Evolutionary conservation across 64 coral and sea anemone species (phyloP).

Genomic region (Hydrozoanthus tunicans): DNA sequence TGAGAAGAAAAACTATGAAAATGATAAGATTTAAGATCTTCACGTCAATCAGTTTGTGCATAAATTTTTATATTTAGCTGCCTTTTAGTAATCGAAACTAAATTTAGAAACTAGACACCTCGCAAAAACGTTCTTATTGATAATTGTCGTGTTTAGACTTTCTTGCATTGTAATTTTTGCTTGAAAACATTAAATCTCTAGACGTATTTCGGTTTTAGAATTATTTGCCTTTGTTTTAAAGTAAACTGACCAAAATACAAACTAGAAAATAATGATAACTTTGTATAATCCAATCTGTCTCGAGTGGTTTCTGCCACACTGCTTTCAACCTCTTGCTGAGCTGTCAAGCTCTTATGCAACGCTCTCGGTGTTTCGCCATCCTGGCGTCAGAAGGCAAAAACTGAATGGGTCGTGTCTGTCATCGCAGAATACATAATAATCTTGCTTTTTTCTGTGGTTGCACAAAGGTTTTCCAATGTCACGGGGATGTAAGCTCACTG

Average conservation of each 20-base stretch:
- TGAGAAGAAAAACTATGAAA: too few relatives aligned
- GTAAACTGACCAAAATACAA: not conserved
- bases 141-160: too few relatives aligned
- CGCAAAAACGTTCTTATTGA: too few relatives aligned
- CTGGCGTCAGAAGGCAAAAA: not conserved
- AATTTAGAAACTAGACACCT: too few relatives aligned
- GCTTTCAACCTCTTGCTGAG: not conserved
- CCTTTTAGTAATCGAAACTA: too few relatives aligned
- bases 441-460: not conserved
- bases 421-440: not conserved
- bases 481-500: not conserved
- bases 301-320: constrained; percentile 1
- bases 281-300: not conserved
- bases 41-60: too few relatives aligned
- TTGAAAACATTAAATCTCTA: too few relatives aligned
- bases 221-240: too few relatives aligned
- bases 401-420: not conserved
- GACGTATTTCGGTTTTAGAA: too few relatives aligned
- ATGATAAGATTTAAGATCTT: too few relatives aligned
- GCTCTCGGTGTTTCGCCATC: not conserved
- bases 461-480: not conserved
- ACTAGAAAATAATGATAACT: not conserved
- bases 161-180: too few relatives aligned
- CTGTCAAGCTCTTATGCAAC: not conserved
- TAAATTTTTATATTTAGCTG: too few relatives aligned